These are phyloP conservation scores for Calameuta idolon DNA, from an alignment of 2,888 invertebrate species.

Conservation along the genomic window DNA sequence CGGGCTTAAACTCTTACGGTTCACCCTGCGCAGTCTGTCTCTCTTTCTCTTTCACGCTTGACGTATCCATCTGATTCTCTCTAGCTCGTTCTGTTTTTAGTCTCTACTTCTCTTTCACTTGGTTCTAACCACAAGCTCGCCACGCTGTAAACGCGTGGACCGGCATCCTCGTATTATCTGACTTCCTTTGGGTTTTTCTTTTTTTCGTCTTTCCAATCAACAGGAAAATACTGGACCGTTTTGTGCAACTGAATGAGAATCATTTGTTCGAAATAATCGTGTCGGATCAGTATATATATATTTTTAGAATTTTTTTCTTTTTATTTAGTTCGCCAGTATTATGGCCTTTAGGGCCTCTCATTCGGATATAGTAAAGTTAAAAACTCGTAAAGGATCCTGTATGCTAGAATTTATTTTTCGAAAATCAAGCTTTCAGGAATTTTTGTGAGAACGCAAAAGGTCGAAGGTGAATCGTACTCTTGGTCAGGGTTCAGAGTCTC, in stretches of 20 bases:
- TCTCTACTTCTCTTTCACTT: conserved; percentile 3
- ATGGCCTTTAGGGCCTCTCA: neutral
- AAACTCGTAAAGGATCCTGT: neutral
- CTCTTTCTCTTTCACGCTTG: conserved; percentile 18
- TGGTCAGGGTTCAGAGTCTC: neutral
- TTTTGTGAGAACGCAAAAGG: neutral
- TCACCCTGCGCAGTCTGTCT: conserved; percentile 25
- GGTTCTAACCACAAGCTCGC: neutral
- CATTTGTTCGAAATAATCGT: neutral
- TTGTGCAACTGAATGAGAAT: neutral
- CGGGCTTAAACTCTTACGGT: conserved; percentile 22
- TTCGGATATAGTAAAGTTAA: neutral
- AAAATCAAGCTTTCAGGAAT: neutral
- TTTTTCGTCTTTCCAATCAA: neutral
- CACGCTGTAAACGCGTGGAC: neutral
- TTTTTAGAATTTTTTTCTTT: neutral
- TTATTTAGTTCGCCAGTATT: neutral
- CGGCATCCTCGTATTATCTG: conserved; percentile 1
- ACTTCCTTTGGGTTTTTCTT: neutral
- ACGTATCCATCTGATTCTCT: neutral
- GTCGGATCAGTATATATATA: neutral
- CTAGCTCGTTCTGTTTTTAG: conserved; percentile 14
- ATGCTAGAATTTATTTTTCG: neutral
- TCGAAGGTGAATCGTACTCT: neutral
- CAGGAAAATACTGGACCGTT: neutral